phyloP scores from a whole-genome alignment of 2,797 vertebrate genomes.

The Gobionotothen gibberifrons region DNA sequence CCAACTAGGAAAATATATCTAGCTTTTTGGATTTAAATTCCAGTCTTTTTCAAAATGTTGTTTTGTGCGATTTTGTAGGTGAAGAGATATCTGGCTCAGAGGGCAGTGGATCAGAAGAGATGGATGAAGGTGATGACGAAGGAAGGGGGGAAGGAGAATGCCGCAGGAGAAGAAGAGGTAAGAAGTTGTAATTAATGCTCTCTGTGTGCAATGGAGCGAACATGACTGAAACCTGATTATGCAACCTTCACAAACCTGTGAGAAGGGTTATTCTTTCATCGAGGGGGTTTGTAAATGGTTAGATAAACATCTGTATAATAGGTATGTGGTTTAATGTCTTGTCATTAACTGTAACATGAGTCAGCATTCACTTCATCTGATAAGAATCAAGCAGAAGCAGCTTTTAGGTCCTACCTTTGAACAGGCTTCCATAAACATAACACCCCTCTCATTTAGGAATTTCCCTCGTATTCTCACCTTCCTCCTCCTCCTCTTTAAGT shows the following conservation, averaged over 20 bases:
- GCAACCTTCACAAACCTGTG: background rate
- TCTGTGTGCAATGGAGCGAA: background rate
- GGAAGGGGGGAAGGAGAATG: slow-evolving; percentile 91
- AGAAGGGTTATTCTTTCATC: background rate
- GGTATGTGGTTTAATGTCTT: background rate
- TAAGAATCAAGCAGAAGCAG: slow-evolving; percentile 10
- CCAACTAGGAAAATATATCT: background rate
- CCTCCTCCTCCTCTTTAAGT: background rate
- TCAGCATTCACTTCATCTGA: slow-evolving; percentile 29
- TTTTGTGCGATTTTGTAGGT: slow-evolving; percentile 78
- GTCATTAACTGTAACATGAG: slow-evolving; percentile 21
- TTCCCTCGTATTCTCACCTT: slow-evolving; percentile 53
- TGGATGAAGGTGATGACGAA: slow-evolving; percentile 91
- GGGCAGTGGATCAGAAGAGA: slow-evolving; percentile 93
- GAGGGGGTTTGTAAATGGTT: background rate
- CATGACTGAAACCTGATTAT: background rate
- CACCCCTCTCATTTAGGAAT: slow-evolving; percentile 35
- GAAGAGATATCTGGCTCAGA: slow-evolving; percentile 99
- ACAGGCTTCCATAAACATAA: background rate
- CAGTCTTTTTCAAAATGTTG: background rate
- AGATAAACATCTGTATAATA: background rate
- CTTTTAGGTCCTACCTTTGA: background rate
- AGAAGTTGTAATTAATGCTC: background rate
- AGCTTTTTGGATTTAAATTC: background rate
- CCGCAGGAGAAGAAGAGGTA: slow-evolving; percentile 91